These are phyloP conservation scores for Parnassius smintheus DNA, from an alignment of 2,888 invertebrate genomes.

Conservation along the genomic window DNA sequence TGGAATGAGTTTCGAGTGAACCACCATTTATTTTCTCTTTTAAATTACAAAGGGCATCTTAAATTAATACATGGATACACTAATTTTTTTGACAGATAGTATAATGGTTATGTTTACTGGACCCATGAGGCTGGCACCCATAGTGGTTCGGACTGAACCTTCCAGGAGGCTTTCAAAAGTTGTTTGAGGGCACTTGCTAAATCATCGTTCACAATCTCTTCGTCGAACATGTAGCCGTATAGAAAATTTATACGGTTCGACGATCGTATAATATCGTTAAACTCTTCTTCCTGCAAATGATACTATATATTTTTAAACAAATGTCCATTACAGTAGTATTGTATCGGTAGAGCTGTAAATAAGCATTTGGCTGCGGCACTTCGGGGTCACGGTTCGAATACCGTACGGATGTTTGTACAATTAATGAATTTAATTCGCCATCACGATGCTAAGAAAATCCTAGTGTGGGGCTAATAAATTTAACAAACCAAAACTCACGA, in stretches of 20 bases:
- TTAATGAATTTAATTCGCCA: too few species aligned
- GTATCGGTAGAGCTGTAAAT: too few species aligned
- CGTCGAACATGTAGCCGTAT: slow-evolving; percentile 97
- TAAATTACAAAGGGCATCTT: neutral
- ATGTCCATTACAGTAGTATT: too few species aligned
- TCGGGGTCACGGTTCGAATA: too few species aligned
- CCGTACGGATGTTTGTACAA: too few species aligned
- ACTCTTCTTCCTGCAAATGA: slow-evolving; percentile 91
- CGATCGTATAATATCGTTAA: slow-evolving; percentile 91
- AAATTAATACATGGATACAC: neutral
- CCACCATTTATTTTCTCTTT: neutral
- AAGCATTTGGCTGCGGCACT: too few species aligned
- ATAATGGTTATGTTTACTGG: slow-evolving; percentile 77
- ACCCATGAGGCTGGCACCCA: slow-evolving; percentile 99
- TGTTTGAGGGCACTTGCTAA: slow-evolving; percentile 92
- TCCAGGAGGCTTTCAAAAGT: slow-evolving; percentile 89
- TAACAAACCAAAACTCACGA: too few species aligned
- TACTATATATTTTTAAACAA: neutral
- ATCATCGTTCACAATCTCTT: slow-evolving; percentile 95
- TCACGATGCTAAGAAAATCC: too few species aligned
- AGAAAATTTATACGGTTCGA: slow-evolving; percentile 94
- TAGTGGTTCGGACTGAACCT: slow-evolving; percentile 94
- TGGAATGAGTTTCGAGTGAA: neutral
- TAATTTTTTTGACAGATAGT: neutral
- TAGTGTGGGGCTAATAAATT: too few species aligned